phyloP scores from a whole-genome alignment of 64 coral and sea anemone genomes.

The Pocillopora verrucosa region DNA sequence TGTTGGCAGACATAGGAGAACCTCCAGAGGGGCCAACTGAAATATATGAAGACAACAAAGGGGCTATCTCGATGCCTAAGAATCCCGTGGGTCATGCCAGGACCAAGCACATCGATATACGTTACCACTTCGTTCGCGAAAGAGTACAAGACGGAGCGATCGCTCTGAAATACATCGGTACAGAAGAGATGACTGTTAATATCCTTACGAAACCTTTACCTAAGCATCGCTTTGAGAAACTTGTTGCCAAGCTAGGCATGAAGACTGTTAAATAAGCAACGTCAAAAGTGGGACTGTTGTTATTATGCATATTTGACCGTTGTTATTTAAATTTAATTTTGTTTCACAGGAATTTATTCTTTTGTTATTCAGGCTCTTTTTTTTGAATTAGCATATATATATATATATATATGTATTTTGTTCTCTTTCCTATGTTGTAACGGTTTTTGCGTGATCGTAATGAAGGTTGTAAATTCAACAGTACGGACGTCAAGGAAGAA shows the following conservation, averaged over 20 bases:
- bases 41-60: constrained; percentile 49
- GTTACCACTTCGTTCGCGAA: constrained; percentile 55
- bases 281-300: not conserved
- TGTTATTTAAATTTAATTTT: too few relatives aligned
- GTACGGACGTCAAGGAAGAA: too few relatives aligned
- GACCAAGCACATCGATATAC: constrained; percentile 54
- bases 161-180: constrained; percentile 16
- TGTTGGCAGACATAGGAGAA: constrained; percentile 30
- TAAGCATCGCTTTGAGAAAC: too few relatives aligned
- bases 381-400: too few relatives aligned
- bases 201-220: constrained; percentile 41
- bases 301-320: too few relatives aligned
- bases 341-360: too few relatives aligned
- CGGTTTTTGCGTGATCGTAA: too few relatives aligned
- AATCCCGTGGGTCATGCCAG: constrained; percentile 43
- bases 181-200: constrained; percentile 45
- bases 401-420: too few relatives aligned
- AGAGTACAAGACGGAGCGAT: constrained; percentile 30
- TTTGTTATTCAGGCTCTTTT: too few relatives aligned
- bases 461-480: too few relatives aligned
- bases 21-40: not conserved
- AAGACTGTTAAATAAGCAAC: constrained; percentile 29
- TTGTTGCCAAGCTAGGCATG: constrained; percentile 1
- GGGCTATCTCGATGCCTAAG: constrained; percentile 22
- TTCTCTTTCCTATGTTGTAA: too few relatives aligned